Percentiles rank a stretch among this genome's conserved stretches.
Evolutionary conservation across 2,888 invertebrate genomes (phyloP).

Genomic region (Prosopocoilus inquinatus): DNA sequence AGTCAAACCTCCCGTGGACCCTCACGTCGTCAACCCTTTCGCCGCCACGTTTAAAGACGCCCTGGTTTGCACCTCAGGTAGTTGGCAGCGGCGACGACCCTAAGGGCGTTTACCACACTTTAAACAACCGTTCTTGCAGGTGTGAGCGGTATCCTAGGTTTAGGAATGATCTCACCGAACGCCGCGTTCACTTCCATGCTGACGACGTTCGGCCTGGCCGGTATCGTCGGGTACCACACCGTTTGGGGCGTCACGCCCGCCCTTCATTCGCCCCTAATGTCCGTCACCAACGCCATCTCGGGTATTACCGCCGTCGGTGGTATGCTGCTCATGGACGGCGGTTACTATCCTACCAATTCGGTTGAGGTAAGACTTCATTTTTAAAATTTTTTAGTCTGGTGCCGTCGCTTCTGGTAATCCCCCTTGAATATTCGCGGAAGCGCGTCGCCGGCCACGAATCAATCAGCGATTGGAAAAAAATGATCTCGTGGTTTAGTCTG

Average conservation of each 20-base stretch:
- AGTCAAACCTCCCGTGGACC: conserved; percentile 53
- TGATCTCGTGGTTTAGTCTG: no score
- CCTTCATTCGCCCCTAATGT: conserved; percentile 88
- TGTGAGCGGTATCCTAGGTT: conserved; percentile 65
- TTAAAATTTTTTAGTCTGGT: no score
- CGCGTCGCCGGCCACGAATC: no score
- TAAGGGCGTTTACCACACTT: no score
- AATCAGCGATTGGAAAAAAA: no score
- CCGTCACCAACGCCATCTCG: conserved; percentile 88
- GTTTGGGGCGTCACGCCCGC: conserved; percentile 92
- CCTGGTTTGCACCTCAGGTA: conserved; percentile 67
- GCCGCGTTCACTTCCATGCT: conserved; percentile 84
- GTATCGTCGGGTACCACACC: conserved; percentile 82
- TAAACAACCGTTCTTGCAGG: conserved; percentile 52
- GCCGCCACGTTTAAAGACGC: conserved; percentile 67
- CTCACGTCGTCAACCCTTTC: conserved; percentile 71
- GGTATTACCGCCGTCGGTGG: conserved; percentile 93
- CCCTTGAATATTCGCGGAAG: no score
- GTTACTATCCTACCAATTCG: conserved; percentile 70
- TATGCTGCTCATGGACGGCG: conserved; percentile 81
- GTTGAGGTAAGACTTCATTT: conserved; percentile 70
- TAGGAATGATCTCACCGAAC: conserved; percentile 78
- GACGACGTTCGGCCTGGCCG: conserved; percentile 79
- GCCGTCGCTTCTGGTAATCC: no score
- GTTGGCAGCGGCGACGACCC: no score